Conservation (phyloP, 2,113 vertebrate species). For the Apteryx owenii region DNA sequence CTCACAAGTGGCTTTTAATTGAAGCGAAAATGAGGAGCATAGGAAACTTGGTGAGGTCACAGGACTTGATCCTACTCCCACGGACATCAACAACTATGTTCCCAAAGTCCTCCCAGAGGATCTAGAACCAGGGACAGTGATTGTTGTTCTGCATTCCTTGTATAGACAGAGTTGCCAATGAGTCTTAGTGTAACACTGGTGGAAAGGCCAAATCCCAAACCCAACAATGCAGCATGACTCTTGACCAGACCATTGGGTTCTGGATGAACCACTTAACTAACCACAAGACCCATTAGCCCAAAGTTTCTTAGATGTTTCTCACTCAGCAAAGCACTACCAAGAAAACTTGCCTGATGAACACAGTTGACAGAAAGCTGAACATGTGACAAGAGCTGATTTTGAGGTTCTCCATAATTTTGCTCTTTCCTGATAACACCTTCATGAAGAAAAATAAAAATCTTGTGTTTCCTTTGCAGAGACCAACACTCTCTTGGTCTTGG, state of each 20-base stretch:
- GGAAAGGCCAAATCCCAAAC: neutral
- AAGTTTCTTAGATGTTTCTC: neutral
- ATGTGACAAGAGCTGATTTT: neutral
- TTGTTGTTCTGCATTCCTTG: neutral
- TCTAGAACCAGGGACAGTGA: constrained; percentile 8
- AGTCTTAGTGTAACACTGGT: neutral
- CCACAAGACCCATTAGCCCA: too few relatives aligned
- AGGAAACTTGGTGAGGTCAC: constrained; percentile 52
- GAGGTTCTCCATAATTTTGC: neutral
- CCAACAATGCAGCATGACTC: neutral
- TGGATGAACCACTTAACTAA: neutral
- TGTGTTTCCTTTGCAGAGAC: neutral
- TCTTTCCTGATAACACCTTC: neutral
- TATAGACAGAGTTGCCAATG: neutral
- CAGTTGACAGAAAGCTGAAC: neutral
- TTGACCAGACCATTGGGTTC: neutral
- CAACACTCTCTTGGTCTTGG: neutral
- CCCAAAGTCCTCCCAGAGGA: constrained; percentile 36
- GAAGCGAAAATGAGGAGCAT: neutral
- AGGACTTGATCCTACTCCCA: neutral
- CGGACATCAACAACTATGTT: neutral
- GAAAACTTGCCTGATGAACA: neutral
- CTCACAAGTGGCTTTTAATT: constrained; percentile 7
- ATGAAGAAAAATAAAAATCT: neutral
- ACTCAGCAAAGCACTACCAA: neutral